Evolutionary conservation across 2,113 vertebrate species (phyloP), one percentile per base, ranked within the genome.

Genomic region (Tauraco erythrolophus): DNA sequence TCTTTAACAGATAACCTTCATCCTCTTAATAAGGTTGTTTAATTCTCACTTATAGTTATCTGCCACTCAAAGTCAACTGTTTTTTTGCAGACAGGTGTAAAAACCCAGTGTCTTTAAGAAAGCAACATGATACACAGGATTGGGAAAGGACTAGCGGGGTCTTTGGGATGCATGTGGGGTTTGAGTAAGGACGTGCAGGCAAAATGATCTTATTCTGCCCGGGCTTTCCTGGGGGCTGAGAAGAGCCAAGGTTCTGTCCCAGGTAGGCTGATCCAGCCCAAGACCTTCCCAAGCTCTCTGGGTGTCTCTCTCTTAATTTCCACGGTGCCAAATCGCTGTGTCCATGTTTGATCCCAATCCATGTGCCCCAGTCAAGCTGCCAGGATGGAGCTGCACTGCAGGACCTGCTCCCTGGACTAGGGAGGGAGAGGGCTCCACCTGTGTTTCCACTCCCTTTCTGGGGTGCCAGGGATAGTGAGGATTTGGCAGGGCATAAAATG

Each of bases 341-440:
- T 14, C 65, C 1, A 0, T 12, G 3, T 15, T 30, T 2, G 66
- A 45, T 61, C 35, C 33, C 48, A 6, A 5, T 3, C 53, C 41
- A 0, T 0, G 18, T 6, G n/a, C 4, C 31, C 16, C 2, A 0
- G 10, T 4, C 0, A 9, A 51, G 50, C 58, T 69, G 64, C 72
- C 35, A 1, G 54, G 50, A 66, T 4, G 30, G 79, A 19, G 35
- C 35, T 37, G 50, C 30, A 54, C 64, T 74, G 74, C 22, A 3
- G 62, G 12, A 25, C 30, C 19, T 53, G 2, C 33, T 58, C 6
- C 39, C 21, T 0, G 4, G 7, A 0, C 1, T 2, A 28, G 9
- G 8, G 14, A 88, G 11, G 45, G 28, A 78, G 25, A 30, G 9
- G 2, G 25, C 46, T 82, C 22, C 0, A 69, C 2, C 4, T 7